A percentile compares a stretch with the other conserved stretches of the same genome.
These are phyloP conservation scores for Dromius quadrimaculatus DNA, from an alignment of 2,888 invertebrate species.

Conservation along the genomic window DNA sequence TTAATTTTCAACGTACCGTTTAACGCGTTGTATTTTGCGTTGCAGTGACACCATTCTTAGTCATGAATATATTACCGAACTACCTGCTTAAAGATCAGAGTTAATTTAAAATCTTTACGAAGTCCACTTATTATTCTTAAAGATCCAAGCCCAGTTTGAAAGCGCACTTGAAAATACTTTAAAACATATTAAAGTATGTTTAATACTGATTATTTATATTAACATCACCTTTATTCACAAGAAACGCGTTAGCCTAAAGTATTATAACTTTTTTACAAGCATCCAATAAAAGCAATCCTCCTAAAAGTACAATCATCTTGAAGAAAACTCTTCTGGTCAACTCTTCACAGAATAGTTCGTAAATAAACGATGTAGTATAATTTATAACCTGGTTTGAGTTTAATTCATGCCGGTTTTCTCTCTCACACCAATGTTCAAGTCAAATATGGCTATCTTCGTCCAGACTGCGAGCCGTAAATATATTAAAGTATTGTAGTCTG, in stretches of 20 bases:
- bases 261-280: slow-evolving; percentile 61
- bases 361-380: slow-evolving; percentile 59
- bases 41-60: slow-evolving; percentile 36
- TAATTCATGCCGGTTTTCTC: slow-evolving; percentile 61
- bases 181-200: slow-evolving; percentile 53
- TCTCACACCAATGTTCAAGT: slow-evolving; percentile 51
- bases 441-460: slow-evolving; percentile 56
- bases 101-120: slow-evolving; percentile 42
- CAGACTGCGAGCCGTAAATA: slow-evolving; percentile 61
- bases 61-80: slow-evolving; percentile 49
- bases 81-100: slow-evolving; percentile 34
- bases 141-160: slow-evolving; percentile 45
- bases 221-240: slow-evolving; percentile 59
- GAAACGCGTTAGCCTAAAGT: slow-evolving; percentile 61
- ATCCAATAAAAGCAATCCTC: slow-evolving; percentile 57
- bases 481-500: slow-evolving; percentile 61
- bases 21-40: slow-evolving; percentile 18
- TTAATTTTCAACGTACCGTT: too few species aligned
- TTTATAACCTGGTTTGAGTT: slow-evolving; percentile 61
- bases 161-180: slow-evolving; percentile 50
- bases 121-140: slow-evolving; percentile 48
- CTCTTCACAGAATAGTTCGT: slow-evolving; percentile 58
- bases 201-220: slow-evolving; percentile 61
- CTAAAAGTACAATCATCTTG: neutral
- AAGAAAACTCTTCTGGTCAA: slow-evolving; percentile 58